phyloP scores from a whole-genome alignment of 2,888 invertebrate species.

The Stenodema calcarata region DNA sequence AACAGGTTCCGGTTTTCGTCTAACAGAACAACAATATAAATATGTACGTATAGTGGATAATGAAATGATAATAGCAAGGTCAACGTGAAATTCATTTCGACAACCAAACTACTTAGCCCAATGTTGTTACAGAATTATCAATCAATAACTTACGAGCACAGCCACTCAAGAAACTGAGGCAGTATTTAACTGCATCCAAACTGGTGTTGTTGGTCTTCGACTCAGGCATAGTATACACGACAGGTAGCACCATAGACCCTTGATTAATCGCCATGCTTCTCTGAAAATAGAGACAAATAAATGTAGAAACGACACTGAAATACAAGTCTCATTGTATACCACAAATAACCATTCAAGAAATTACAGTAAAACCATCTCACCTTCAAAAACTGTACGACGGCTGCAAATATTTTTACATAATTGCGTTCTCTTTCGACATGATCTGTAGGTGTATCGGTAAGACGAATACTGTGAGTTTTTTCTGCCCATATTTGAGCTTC shows the following conservation, averaged over 20 bases:
- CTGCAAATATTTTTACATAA: background rate
- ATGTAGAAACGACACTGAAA: no score
- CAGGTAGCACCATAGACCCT: background rate
- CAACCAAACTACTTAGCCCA: background rate
- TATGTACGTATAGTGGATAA: no score
- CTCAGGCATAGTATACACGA: slow-evolving; percentile 4
- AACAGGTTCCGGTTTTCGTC: background rate
- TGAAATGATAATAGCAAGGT: background rate
- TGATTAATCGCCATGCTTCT: background rate
- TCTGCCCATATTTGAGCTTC: background rate
- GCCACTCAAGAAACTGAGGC: background rate
- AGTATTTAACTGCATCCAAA: background rate
- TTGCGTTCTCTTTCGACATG: background rate
- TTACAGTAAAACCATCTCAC: background rate
- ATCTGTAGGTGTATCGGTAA: background rate
- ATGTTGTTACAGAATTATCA: no score
- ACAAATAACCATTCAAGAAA: no score
- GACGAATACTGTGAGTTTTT: background rate
- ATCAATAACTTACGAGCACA: background rate
- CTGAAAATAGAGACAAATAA: background rate
- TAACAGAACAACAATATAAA: background rate
- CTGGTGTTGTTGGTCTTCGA: background rate
- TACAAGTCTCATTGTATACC: no score
- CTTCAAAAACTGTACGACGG: background rate
- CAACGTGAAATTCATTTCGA: background rate